These are phyloP conservation scores for Tetragonisca angustula DNA, from an alignment of 2,888 invertebrate species.

Conservation along the genomic window DNA sequence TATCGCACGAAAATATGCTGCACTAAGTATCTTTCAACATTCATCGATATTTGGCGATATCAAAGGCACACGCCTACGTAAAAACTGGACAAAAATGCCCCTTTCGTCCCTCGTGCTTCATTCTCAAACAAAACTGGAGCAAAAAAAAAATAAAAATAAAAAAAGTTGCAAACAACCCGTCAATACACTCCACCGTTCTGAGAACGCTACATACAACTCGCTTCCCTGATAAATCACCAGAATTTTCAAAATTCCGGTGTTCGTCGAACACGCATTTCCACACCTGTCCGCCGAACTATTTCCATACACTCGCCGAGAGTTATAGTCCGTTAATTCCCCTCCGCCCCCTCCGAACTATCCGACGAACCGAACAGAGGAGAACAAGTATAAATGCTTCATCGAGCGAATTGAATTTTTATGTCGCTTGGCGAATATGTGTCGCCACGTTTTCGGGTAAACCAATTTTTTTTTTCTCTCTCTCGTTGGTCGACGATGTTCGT, in stretches of 20 bases:
- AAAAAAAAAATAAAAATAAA: not conserved
- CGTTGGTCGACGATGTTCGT: not conserved
- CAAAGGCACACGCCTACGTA: not conserved
- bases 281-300: not conserved
- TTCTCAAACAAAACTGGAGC: not conserved
- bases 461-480: not conserved
- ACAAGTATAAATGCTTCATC: conserved; percentile 17
- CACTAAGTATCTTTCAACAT: not conserved
- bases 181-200: not conserved
- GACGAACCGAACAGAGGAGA: not conserved
- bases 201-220: not conserved
- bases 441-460: not conserved
- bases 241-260: not conserved
- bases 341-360: not conserved
- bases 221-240: conserved; percentile 6
- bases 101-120: not conserved
- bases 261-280: conserved; percentile 16
- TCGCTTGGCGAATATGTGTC: conserved; percentile 3
- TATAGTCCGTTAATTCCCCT: conserved; percentile 1
- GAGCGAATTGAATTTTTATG: conserved; percentile 23
- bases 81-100: not conserved
- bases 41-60: not conserved
- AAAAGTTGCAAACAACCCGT: not conserved
- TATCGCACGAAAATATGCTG: too few relatives aligned
- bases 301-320: not conserved